Percentiles rank a stretch among this genome's conserved stretches.
These are phyloP conservation scores for Montifringilla adamsi DNA, from an alignment of 2,113 vertebrate species.

Conservation along the genomic window DNA sequence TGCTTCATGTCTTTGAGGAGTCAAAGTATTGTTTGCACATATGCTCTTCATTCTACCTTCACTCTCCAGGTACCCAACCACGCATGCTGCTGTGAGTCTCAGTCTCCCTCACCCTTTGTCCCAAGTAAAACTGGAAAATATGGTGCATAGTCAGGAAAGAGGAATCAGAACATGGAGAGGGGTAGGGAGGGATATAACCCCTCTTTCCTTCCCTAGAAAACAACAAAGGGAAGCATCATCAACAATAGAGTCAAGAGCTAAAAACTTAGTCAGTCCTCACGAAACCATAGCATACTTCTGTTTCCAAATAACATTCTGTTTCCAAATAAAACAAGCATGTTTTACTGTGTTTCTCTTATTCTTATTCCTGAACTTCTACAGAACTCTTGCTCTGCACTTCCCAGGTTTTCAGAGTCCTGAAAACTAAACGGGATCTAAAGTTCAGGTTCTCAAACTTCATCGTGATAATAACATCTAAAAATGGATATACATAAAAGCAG, in stretches of 20 bases:
- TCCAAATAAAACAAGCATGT: not conserved
- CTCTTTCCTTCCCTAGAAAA: not conserved
- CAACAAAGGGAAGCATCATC: not conserved
- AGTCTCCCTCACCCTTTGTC: not conserved
- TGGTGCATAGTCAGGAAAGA: not conserved
- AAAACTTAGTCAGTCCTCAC: not conserved
- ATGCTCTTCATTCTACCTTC: not conserved
- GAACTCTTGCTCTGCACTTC: not conserved
- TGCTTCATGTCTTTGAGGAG: not conserved
- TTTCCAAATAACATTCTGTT: not conserved
- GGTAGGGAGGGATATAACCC: not conserved
- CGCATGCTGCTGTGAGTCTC: not conserved
- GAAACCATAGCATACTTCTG: not conserved
- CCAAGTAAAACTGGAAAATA: not conserved
- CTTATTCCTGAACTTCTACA: not conserved
- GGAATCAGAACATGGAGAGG: not conserved
- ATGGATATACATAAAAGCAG: not conserved
- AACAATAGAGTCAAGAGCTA: not conserved
- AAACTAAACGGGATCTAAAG: not conserved
- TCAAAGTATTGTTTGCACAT: not conserved
- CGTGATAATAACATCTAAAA: not conserved
- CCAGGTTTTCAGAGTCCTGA: not conserved
- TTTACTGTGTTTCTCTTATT: not conserved
- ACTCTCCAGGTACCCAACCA: not conserved
- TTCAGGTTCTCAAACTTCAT: not conserved